Evolutionary conservation across 2,113 vertebrate species (phyloP).

Genomic region (Larimichthys polyactis): DNA sequence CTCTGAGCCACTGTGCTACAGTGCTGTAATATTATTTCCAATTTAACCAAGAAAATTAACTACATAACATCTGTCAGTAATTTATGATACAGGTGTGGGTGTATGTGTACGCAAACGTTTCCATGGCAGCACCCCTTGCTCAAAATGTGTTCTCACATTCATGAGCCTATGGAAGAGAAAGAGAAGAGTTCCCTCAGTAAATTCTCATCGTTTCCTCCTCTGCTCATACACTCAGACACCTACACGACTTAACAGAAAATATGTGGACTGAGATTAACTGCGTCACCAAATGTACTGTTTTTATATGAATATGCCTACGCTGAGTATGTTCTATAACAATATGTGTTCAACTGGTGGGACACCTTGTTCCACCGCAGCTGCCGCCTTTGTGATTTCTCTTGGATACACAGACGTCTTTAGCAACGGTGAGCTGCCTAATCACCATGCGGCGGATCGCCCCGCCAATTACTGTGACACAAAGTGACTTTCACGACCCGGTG

Average conservation of each 20-base stretch:
- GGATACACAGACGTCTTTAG: slow-evolving; percentile 21
- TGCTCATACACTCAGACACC: neutral
- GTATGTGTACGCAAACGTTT: too few species aligned
- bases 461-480: slow-evolving; percentile 65
- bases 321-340: neutral
- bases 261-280: neutral
- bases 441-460: slow-evolving; percentile 49
- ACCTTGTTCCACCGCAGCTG: neutral
- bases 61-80: too few species aligned
- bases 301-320: neutral
- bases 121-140: too few species aligned
- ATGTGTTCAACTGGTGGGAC: neutral
- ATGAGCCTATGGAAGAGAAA: neutral
- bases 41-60: too few species aligned
- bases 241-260: neutral
- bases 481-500: slow-evolving; percentile 69
- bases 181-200: neutral
- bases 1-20: too few species aligned
- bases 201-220: neutral
- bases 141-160: too few species aligned
- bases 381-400: neutral
- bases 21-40: too few species aligned
- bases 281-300: neutral
- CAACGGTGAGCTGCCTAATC: slow-evolving; percentile 43
- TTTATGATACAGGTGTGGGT: too few species aligned